Evolutionary conservation across 2,113 vertebrate genomes (phyloP), one percentile per base, ranked within the genome.

Genomic region (Gallinago paraguaiae): DNA sequence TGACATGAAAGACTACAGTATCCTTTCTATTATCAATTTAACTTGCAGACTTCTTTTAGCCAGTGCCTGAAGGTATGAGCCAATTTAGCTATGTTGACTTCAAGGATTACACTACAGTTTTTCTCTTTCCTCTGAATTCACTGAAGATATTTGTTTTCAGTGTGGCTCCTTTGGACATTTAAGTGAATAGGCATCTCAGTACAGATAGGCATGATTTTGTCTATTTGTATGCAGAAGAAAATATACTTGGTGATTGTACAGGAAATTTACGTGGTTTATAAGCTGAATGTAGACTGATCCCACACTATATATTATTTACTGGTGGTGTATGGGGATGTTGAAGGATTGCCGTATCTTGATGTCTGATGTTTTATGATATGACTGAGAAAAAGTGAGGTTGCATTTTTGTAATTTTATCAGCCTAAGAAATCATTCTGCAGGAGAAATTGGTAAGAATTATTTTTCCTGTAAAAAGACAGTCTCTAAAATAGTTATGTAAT

Each of bases 41-140:
- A 59, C 50, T 64, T 82, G 24, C 17, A 54, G 23, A 16, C 19
- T 88, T 88, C 46, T 86, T 78, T 90, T 81, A 84, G 46, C 37
- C 30, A 59, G 71, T 97, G 69, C 87, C 92, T 94, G 78, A 87
- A 97, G 94, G 71, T 95, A 94, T 3, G 45, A 72, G 41, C 93
- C 91, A 82, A 5, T 95, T 85, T 28, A 88, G 56, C 50, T 4
- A 27, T 74, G 17, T 90, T 88, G 35, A 91, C 85, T 76, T 93
- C 17, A 33, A 97, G 68, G 11, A 94, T n/a, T 22, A 54, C 69
- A 61, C 90, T 80, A 59, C 88, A 96, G 64, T 72, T 96, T 96
- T 94, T 48, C 82, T 90, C 11, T 97, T 96, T 76, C 93, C 59
- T 69, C 88, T 75, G 54, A 95, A 80, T 88, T 97, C 71, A 68